Conservation (phyloP, 1,140 invertebrate genomes). For the Globodera rostochiensis region DNA sequence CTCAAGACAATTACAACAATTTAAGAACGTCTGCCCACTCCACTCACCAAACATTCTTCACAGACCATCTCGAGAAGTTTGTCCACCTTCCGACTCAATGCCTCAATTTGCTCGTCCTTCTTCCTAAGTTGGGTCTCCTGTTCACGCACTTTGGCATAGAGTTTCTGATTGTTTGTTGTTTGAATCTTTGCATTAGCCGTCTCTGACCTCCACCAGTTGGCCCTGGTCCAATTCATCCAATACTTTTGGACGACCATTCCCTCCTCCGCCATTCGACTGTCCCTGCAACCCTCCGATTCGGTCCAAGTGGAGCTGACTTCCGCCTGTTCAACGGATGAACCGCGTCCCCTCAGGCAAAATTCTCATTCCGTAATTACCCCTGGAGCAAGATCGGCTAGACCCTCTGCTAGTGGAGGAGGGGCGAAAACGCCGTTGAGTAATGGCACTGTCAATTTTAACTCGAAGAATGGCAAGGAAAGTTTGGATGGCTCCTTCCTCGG, state of each 20-base stretch:
- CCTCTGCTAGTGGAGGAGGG: slow-evolving; percentile 23
- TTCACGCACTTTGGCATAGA: slow-evolving; percentile 30
- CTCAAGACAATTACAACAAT: too few species aligned
- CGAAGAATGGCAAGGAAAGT: slow-evolving; percentile 23
- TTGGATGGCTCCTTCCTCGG: slow-evolving; percentile 27
- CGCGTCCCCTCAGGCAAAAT: not conserved
- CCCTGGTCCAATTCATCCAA: slow-evolving; percentile 34
- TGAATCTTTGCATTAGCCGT: not conserved
- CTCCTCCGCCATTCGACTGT: slow-evolving; percentile 4
- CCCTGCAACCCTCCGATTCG: not conserved
- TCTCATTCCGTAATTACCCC: not conserved
- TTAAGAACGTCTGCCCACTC: too few species aligned
- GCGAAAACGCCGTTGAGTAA: slow-evolving; percentile 21
- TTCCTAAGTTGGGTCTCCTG: slow-evolving; percentile 17
- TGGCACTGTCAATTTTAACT: slow-evolving; percentile 29
- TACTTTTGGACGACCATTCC: slow-evolving; percentile 9
- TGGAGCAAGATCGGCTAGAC: slow-evolving; percentile 28
- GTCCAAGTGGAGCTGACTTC: not conserved
- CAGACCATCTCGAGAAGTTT: slow-evolving; percentile 34
- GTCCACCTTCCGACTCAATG: slow-evolving; percentile 22
- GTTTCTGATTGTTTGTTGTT: slow-evolving; percentile 14
- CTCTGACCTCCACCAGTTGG: slow-evolving; percentile 26
- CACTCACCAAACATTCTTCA: not conserved
- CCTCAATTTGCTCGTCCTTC: slow-evolving; percentile 36
- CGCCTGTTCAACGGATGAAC: not conserved